Percentiles rank a stretch among this genome's conserved stretches.
Conservation (phyloP, 1,140 invertebrate species). For the Drosophila ironensis region DNA sequence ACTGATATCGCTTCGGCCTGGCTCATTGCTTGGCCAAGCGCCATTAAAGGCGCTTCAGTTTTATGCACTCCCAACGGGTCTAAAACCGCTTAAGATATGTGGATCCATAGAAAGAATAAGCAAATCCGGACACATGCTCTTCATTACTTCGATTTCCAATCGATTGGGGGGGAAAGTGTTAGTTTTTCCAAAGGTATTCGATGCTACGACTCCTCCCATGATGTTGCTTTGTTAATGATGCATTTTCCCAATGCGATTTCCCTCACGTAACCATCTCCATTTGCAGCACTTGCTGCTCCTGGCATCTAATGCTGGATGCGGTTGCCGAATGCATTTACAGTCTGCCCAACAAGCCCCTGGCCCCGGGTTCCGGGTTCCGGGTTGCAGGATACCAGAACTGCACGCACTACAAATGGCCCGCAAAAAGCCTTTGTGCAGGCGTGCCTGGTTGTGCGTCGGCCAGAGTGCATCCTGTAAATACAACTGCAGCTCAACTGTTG, state of each 20-base stretch:
- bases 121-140: too few relatives aligned
- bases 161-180: too few relatives aligned
- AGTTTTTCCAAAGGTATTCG: slow-evolving; percentile 13
- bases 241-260: slow-evolving; percentile 26
- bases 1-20: slow-evolving; percentile 33
- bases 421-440: slow-evolving; percentile 45
- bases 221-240: slow-evolving; percentile 23
- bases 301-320: slow-evolving; percentile 14
- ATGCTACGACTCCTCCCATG: not conserved
- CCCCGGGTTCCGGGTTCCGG: not conserved
- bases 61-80: not conserved
- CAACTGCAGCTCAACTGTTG: slow-evolving; percentile 10
- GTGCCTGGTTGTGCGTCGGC: slow-evolving; percentile 17
- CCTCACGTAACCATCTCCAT: slow-evolving; percentile 37
- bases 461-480: slow-evolving; percentile 35
- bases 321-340: slow-evolving; percentile 56
- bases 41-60: slow-evolving; percentile 14
- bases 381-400: not conserved
- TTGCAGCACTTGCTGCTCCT: slow-evolving; percentile 1
- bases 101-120: too few relatives aligned
- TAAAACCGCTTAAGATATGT: too few relatives aligned
- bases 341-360: not conserved
- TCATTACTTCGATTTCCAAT: too few relatives aligned
- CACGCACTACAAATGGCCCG: slow-evolving; percentile 41
- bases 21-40: slow-evolving; percentile 11